A percentile compares a stretch with the other conserved stretches of the same genome.
Conservation (phyloP, 2,888 invertebrate genomes). For the Drosophila gaucha region DNA sequence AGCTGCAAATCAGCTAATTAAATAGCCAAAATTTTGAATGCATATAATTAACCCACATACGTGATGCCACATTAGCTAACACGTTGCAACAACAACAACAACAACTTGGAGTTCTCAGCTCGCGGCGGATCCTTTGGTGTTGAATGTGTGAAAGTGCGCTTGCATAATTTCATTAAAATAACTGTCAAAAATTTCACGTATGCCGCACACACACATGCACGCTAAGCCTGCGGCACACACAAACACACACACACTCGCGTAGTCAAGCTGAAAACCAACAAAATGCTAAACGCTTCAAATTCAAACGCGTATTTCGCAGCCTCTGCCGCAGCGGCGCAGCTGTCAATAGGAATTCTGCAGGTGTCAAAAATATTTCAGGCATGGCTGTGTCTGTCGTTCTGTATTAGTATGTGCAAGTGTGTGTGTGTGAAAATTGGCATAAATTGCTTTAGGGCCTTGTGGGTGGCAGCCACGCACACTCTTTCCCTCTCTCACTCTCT, state of each 20-base stretch:
- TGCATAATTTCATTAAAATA: slow-evolving; percentile 81
- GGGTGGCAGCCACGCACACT: slow-evolving; percentile 28
- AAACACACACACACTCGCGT: background rate
- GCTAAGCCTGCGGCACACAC: slow-evolving; percentile 41
- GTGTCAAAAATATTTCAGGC: slow-evolving; percentile 80
- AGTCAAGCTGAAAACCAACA: slow-evolving; percentile 18
- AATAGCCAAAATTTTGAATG: slow-evolving; percentile 64
- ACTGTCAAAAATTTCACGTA: slow-evolving; percentile 76
- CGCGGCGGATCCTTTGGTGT: slow-evolving; percentile 15
- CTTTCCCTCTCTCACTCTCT: too few species aligned
- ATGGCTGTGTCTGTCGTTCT: slow-evolving; percentile 42
- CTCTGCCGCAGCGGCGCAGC: slow-evolving; percentile 48
- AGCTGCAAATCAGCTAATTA: slow-evolving; percentile 52
- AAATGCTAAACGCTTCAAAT: slow-evolving; percentile 65
- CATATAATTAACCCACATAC: slow-evolving; percentile 72
- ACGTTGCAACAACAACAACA: slow-evolving; percentile 5
- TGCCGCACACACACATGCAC: slow-evolving; percentile 40
- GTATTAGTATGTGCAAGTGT: slow-evolving; percentile 14
- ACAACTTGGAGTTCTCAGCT: slow-evolving; percentile 14
- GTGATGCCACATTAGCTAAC: background rate
- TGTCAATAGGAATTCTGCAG: slow-evolving; percentile 81
- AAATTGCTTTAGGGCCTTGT: slow-evolving; percentile 73
- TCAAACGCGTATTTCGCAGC: slow-evolving; percentile 58
- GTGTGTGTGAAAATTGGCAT: slow-evolving; percentile 72
- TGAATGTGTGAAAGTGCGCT: slow-evolving; percentile 75